Percentiles rank a stretch among this genome's conserved stretches.
phyloP scores from a whole-genome alignment of 2,113 vertebrate species.

The Thamnaconus septentrionalis region DNA sequence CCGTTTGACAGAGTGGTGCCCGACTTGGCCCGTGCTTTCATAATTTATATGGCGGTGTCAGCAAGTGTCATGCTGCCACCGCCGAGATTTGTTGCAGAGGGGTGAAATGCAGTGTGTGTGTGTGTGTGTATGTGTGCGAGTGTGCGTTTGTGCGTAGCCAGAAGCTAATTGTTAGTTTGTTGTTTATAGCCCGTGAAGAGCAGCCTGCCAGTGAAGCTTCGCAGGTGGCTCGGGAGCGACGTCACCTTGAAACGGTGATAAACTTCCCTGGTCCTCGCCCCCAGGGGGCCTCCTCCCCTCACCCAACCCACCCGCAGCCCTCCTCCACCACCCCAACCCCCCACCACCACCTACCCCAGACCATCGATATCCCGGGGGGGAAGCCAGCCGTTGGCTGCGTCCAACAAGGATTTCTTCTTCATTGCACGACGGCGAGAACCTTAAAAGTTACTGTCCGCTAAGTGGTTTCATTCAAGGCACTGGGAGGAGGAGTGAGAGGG shows the following conservation, averaged over 20 bases:
- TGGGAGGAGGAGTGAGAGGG: neutral
- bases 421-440: slow-evolving; percentile 49
- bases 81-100: slow-evolving; percentile 38
- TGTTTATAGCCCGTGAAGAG: slow-evolving; percentile 67
- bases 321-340: slow-evolving; percentile 8
- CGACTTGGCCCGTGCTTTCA: slow-evolving; percentile 50
- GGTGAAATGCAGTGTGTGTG: slow-evolving; percentile 36
- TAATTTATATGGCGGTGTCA: slow-evolving; percentile 61
- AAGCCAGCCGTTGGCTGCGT: slow-evolving; percentile 37
- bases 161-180: slow-evolving; percentile 50
- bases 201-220: slow-evolving; percentile 64
- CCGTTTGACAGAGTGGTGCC: slow-evolving; percentile 42
- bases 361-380: neutral
- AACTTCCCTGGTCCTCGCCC: slow-evolving; percentile 38
- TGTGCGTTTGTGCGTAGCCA: slow-evolving; percentile 2
- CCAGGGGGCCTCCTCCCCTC: neutral
- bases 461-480: slow-evolving; percentile 55
- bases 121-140: slow-evolving; percentile 23
- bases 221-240: slow-evolving; percentile 57
- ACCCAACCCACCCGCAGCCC: slow-evolving; percentile 17
- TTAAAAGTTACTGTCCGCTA: slow-evolving; percentile 52
- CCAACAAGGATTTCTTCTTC: slow-evolving; percentile 43
- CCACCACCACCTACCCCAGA: too few species aligned
- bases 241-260: slow-evolving; percentile 67
- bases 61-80: slow-evolving; percentile 34